Evolutionary conservation across 2,797 vertebrate genomes (phyloP).

Genomic region (Microchirus variegatus): DNA sequence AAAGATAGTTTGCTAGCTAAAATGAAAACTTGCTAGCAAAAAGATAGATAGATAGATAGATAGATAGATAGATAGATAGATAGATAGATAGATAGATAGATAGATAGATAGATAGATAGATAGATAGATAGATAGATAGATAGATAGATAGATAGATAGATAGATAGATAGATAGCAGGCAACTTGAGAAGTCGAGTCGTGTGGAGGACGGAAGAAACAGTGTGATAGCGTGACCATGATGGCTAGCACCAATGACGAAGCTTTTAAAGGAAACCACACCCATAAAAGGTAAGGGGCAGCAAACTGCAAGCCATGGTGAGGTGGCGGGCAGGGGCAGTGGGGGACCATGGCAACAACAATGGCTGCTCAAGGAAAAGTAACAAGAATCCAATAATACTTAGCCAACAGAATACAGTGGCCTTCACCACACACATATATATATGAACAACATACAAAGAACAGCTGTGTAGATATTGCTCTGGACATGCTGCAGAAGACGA

Average conservation of each 20-base stretch:
- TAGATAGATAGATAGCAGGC: constrained; percentile 31
- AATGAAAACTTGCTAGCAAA: too few species aligned
- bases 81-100: too few species aligned
- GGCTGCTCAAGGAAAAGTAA: constrained; percentile 54
- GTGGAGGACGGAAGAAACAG: too few species aligned
- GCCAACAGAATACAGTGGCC: constrained; percentile 38
- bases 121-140: constrained; percentile 9
- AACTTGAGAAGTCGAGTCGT: neutral
- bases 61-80: too few species aligned
- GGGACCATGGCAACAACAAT: constrained; percentile 57
- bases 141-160: constrained; percentile 26
- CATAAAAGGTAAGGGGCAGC: constrained; percentile 29
- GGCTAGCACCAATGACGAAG: constrained; percentile 62
- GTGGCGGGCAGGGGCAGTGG: constrained; percentile 38
- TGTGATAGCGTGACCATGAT: constrained; percentile 63
- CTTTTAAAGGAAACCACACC: constrained; percentile 52
- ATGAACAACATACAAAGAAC: constrained; percentile 28
- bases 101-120: too few species aligned
- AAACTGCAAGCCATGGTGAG: constrained; percentile 49
- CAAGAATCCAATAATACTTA: constrained; percentile 39
- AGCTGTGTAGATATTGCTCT: constrained; percentile 16
- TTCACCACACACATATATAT: constrained; percentile 25
- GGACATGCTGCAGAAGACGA: constrained; percentile 70
- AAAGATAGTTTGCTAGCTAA: too few species aligned
- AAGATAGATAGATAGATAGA: constrained; percentile 1